phyloP scores from a whole-genome alignment of 2,888 invertebrate species.

The Cetonia aurata region DNA sequence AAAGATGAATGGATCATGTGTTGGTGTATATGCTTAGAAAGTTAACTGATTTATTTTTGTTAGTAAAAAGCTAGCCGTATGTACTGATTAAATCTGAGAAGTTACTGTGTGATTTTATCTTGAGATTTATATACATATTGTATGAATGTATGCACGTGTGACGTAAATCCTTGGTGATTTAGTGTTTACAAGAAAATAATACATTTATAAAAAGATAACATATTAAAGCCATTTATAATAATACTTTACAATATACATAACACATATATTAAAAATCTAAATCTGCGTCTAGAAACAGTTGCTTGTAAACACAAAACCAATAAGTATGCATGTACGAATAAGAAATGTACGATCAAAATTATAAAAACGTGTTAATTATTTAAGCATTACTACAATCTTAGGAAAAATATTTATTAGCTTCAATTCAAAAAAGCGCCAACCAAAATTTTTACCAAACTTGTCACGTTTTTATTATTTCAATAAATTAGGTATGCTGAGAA shows the following conservation, averaged over 20 bases:
- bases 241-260: constrained; percentile 21
- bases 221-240: constrained; percentile 38
- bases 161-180: constrained; percentile 7
- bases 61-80: constrained; percentile 21
- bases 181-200: constrained; percentile 32
- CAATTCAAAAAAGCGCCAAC: neutral
- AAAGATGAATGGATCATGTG: constrained; percentile 21
- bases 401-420: neutral
- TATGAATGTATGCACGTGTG: constrained; percentile 7
- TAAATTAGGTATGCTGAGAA: neutral
- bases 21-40: constrained; percentile 12
- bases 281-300: constrained; percentile 20
- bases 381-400: neutral
- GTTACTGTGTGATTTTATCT: neutral
- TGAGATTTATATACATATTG: constrained; percentile 7
- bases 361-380: constrained; percentile 22
- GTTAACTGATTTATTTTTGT: constrained; percentile 12
- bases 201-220: constrained; percentile 27
- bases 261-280: neutral
- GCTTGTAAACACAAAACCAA: constrained; percentile 33
- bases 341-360: neutral
- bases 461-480: constrained; percentile 25
- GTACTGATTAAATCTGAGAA: constrained; percentile 6
- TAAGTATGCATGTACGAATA: neutral
- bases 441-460: neutral